Conservation (phyloP, 2,113 vertebrate genomes). For the Otocyon megalotis region DNA sequence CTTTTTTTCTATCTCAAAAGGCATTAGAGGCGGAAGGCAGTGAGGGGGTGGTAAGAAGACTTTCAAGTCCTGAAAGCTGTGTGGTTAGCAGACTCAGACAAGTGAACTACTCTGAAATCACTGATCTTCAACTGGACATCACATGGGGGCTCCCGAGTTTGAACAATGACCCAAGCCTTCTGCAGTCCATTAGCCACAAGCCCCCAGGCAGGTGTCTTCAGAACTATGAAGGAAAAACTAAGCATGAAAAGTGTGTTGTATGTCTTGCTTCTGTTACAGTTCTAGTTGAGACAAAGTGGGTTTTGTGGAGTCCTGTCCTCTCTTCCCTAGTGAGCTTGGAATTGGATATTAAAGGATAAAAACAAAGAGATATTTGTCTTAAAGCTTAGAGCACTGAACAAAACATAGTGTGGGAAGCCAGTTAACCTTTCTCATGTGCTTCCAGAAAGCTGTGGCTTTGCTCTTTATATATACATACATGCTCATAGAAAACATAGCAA, state of each 20-base stretch:
- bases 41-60: background rate
- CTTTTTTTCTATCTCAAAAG: conserved; percentile 16
- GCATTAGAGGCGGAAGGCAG: background rate
- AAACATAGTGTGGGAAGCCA: conserved; percentile 90
- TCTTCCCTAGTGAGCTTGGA: conserved; percentile 85
- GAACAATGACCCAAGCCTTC: background rate
- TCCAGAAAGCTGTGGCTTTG: conserved; percentile 60
- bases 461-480: background rate
- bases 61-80: background rate
- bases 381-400: conserved; percentile 89
- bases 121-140: background rate
- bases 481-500: background rate
- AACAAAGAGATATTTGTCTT: conserved; percentile 85
- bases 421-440: conserved; percentile 78
- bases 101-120: background rate
- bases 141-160: background rate
- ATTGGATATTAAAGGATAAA: conserved; percentile 90
- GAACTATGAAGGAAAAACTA: conserved; percentile 78
- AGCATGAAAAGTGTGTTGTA: conserved; percentile 74
- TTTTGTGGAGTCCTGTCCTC: conserved; percentile 81
- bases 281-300: conserved; percentile 81
- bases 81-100: background rate
- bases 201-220: conserved; percentile 82
- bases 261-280: conserved; percentile 75
- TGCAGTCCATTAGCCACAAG: conserved; percentile 39